These are phyloP conservation scores for Drosophila kikkawai DNA, from an alignment of 1,140 invertebrate species.

Conservation along the genomic window DNA sequence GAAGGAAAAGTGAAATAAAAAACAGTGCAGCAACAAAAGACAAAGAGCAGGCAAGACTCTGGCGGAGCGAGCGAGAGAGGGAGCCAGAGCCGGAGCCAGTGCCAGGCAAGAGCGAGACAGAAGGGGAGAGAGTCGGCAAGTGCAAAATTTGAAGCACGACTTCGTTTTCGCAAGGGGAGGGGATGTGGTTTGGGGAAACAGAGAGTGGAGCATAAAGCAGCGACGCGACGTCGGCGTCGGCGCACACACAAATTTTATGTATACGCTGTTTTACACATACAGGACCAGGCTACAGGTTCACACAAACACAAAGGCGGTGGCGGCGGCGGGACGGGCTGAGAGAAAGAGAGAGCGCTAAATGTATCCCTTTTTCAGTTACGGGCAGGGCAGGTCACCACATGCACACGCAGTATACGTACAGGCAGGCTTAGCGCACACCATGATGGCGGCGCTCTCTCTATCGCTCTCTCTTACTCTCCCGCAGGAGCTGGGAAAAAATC, in stretches of 20 bases:
- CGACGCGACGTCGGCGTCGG: slow-evolving; percentile 67
- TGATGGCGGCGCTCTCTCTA: slow-evolving; percentile 71
- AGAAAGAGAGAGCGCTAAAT: slow-evolving; percentile 67
- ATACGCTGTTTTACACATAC: slow-evolving; percentile 71
- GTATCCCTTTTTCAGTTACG: slow-evolving; percentile 78
- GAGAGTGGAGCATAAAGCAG: slow-evolving; percentile 43
- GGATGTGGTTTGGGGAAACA: slow-evolving; percentile 13
- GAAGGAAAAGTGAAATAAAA: slow-evolving; percentile 53
- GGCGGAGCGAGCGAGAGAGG: slow-evolving; percentile 31
- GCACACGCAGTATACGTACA: slow-evolving; percentile 36
- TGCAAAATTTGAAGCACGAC: slow-evolving; percentile 81
- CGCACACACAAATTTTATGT: slow-evolving; percentile 83
- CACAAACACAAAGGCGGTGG: slow-evolving; percentile 33
- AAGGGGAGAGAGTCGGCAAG: slow-evolving; percentile 67
- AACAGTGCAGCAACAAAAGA: slow-evolving; percentile 74
- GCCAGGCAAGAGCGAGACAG: slow-evolving; percentile 29
- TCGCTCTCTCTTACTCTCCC: slow-evolving; percentile 42
- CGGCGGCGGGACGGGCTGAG: slow-evolving; percentile 53
- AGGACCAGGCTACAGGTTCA: slow-evolving; percentile 80
- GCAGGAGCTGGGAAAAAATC: slow-evolving; percentile 70
- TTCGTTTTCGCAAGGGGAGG: slow-evolving; percentile 42
- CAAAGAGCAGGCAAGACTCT: slow-evolving; percentile 62
- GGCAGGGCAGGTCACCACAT: slow-evolving; percentile 68
- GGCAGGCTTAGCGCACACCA: slow-evolving; percentile 78
- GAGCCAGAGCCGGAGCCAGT: slow-evolving; percentile 12